Base-by-base conservation (phyloP, 2,888 invertebrate genomes). In the Euplagia quadripunctaria region DNA sequence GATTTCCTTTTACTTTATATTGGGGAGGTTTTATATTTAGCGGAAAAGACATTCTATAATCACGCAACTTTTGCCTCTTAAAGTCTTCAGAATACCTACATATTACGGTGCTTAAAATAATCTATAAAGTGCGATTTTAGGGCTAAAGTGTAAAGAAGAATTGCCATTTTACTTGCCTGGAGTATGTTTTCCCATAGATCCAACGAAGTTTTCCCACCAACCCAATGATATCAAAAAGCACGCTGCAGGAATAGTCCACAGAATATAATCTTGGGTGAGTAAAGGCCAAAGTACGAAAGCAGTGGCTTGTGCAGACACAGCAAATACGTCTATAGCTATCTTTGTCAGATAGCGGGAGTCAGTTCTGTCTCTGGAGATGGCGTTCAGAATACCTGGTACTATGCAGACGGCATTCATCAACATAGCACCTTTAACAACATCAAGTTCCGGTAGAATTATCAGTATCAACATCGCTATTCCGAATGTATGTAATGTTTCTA, bases 131-230 rank as follows among this genome's bases (percentile, higher is more conserved):
- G 20, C 9, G 11, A 20, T 20, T 20, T 58, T 58, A 12, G 20
- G 14, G 31, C 14, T 14, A 61, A 8, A 31, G 4, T 31, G 7
- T 31, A 31, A 17, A 16, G 7, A 31, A 61, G 12, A 14, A 31
- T 14, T 14, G 61, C 31, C 1, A 12, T 61, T 61, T 1, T 61
- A 61, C 81, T 79, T 86, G 94, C 95, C 87, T 85, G 92, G 88
- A 64, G 90, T 89, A 72, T 91, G 81, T 72, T 85, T 90, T 72
- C 90, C 91, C 1, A 87, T 84, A 58, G 87, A 83, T 42, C 96
- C 96, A 8, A 97, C 96, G 89, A 96, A 98, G 91, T 98, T 98
- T 89, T 98, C 97, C 98, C 98, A 98, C 98, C 98, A 98, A 42
- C 97, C 97, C 66, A 97, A 94, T 0, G 98, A 98, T 72, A 97